phyloP scores from a whole-genome alignment of 2,797 vertebrate genomes.

The Chelonia mydas region DNA sequence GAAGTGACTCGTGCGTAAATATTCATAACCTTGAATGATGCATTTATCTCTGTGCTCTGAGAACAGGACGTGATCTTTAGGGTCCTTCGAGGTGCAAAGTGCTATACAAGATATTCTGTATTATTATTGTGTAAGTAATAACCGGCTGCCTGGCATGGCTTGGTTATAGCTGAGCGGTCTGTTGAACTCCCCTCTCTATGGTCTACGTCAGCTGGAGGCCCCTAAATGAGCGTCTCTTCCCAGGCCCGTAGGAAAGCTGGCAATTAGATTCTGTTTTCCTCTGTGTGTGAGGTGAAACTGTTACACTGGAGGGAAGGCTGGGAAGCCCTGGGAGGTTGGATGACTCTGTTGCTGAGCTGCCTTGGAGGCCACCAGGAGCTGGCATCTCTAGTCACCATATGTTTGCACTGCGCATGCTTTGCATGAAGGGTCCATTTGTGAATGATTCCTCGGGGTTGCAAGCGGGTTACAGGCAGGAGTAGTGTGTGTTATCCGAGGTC shows the following conservation, averaged over 20 bases:
- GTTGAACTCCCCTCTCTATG: not conserved
- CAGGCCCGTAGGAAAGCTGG: not conserved
- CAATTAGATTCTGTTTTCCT: not conserved
- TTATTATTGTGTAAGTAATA: not conserved
- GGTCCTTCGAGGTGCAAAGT: not conserved
- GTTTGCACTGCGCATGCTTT: not conserved
- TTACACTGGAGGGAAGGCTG: not conserved
- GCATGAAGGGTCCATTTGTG: not conserved
- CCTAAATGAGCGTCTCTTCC: not conserved
- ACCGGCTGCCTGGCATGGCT: fast-evolving
- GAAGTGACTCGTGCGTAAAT: not conserved
- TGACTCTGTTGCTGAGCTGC: not conserved
- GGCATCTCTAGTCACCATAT: not conserved
- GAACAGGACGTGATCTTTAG: not conserved
- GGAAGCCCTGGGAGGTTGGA: not conserved
- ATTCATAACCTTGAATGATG: not conserved
- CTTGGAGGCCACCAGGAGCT: not conserved
- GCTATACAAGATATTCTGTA: not conserved
- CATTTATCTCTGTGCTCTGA: not conserved
- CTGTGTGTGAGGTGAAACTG: not conserved
- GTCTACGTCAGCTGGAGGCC: not conserved
- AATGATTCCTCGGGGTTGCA: not conserved
- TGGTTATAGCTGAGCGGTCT: not conserved
- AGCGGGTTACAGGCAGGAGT: not conserved
- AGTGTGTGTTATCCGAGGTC: not conserved